Base-by-base conservation (phyloP, 2,113 vertebrate genomes). In the Phyllostomus hastatus region DNA sequence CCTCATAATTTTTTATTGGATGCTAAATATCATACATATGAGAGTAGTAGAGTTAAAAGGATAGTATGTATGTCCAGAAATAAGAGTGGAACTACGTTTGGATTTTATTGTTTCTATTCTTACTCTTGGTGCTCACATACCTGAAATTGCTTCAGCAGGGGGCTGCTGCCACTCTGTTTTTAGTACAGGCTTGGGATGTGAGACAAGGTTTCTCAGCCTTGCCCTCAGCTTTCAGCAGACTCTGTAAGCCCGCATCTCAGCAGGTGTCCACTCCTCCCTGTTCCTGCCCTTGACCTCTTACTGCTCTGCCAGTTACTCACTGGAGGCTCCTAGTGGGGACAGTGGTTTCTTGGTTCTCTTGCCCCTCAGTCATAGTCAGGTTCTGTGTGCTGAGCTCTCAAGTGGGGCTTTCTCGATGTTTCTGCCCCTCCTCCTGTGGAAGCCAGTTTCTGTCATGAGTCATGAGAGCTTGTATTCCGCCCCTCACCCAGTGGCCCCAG, bases 61-160 rank as follows among this genome's bases (percentile, higher is more conserved):
- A 10, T 5, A 67, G 1, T 73, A 15, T 59, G n/a, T 52, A 15
- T 43, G 20, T 64, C 28, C 15, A 14, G 59, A 86, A 50, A 16
- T 46, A 41, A 33, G 19, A 75, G 50, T 2, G n/a, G n/a, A 8
- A 35, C 67, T 84, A 38, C 33, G 28, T 41, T 59, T 83, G 22
- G 70, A 50, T 79, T 72, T 94, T 17, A 8, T 41, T 31, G 4
- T 84, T 84, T 67, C 72, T 82, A 2, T 54, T 91, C 76, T 76
- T n/a, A 57, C 4, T 38, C 12, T 78, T n/a, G 17, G 48, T 38
- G 54, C 50, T 79, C 31, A 43, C 12, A 31, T 48, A 20, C 35
- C 79, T 43, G 20, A 38, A 9, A 66, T 78, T 31, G 22, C 24
- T 31, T 48, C 46, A 17, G n/a, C 57, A 35, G 3, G 10, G 16